phyloP scores from a whole-genome alignment of 2,888 invertebrate species.

The Lordiphosa fenestrarum region DNA sequence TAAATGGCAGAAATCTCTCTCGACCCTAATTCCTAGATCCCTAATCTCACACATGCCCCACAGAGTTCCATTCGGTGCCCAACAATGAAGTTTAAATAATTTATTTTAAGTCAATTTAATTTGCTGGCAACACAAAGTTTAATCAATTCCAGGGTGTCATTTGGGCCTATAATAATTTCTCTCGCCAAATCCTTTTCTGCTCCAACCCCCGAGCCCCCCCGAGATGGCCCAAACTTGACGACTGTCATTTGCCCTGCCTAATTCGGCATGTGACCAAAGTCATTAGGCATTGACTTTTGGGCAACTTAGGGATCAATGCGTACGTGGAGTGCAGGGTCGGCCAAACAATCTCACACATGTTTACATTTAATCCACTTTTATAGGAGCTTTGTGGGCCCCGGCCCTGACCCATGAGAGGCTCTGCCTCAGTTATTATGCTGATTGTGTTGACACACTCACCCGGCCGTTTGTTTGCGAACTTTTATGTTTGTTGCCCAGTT shows the following conservation, averaged over 20 bases:
- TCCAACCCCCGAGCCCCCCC: constrained; percentile 19
- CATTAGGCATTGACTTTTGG: constrained; percentile 53
- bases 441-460: constrained; percentile 60
- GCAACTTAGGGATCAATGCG: constrained; percentile 48
- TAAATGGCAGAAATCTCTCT: no score
- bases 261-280: constrained; percentile 59
- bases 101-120: constrained; percentile 33
- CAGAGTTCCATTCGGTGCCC: background rate
- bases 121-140: constrained; percentile 17
- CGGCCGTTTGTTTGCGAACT: constrained; percentile 21
- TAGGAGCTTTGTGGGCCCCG: constrained; percentile 37
- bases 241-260: constrained; percentile 52
- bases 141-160: constrained; percentile 19
- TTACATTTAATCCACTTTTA: constrained; percentile 71
- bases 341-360: constrained; percentile 48
- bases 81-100: constrained; percentile 37
- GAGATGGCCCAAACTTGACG: constrained; percentile 22
- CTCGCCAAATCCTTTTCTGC: constrained; percentile 19
- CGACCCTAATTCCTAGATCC: no score
- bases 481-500: constrained; percentile 28
- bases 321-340: constrained; percentile 5
- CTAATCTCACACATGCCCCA: no score
- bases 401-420: constrained; percentile 35
- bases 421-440: constrained; percentile 61
- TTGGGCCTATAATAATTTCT: constrained; percentile 15